phyloP scores from a whole-genome alignment of 2,797 vertebrate species.

The Sylvilagus floridanus region DNA sequence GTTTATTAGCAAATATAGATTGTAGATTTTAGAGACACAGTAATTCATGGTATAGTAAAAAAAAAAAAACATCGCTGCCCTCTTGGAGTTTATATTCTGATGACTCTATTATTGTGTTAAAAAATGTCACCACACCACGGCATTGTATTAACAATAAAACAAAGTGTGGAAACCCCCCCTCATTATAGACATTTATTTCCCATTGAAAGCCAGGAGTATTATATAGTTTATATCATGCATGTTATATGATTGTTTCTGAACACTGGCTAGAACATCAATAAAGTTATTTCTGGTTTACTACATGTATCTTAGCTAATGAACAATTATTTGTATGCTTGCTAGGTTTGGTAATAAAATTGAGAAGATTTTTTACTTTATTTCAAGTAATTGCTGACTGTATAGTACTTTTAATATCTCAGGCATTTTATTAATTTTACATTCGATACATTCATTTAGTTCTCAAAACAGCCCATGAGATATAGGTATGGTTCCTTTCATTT shows the following conservation, averaged over 20 bases:
- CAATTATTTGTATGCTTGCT: slow-evolving; percentile 38
- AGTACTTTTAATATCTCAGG: background rate
- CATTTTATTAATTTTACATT: slow-evolving; percentile 53
- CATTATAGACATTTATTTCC: slow-evolving; percentile 13
- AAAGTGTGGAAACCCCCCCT: background rate
- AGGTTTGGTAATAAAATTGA: slow-evolving; percentile 60
- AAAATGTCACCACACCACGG: background rate
- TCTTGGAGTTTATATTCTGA: slow-evolving; percentile 49
- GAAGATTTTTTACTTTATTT: slow-evolving; percentile 32
- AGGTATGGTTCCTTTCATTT: slow-evolving; percentile 37
- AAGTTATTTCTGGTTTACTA: slow-evolving; percentile 26
- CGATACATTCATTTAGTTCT: slow-evolving; percentile 51
- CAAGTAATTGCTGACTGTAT: slow-evolving; percentile 13
- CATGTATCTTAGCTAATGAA: slow-evolving; percentile 17
- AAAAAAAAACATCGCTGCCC: background rate
- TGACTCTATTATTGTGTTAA: slow-evolving; percentile 22
- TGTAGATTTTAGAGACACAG: slow-evolving; percentile 19
- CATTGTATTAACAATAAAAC: background rate
- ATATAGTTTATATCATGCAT: background rate
- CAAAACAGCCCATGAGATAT: background rate
- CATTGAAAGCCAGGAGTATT: slow-evolving; percentile 34
- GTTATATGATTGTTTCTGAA: slow-evolving; percentile 16
- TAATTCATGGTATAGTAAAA: slow-evolving; percentile 21
- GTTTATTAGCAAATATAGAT: slow-evolving; percentile 34
- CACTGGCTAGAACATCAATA: slow-evolving; percentile 9